Percentiles rank a stretch among this genome's conserved stretches.
Evolutionary conservation across 2,888 invertebrate species (phyloP).

Genomic region (Xanthorhoe designata): DNA sequence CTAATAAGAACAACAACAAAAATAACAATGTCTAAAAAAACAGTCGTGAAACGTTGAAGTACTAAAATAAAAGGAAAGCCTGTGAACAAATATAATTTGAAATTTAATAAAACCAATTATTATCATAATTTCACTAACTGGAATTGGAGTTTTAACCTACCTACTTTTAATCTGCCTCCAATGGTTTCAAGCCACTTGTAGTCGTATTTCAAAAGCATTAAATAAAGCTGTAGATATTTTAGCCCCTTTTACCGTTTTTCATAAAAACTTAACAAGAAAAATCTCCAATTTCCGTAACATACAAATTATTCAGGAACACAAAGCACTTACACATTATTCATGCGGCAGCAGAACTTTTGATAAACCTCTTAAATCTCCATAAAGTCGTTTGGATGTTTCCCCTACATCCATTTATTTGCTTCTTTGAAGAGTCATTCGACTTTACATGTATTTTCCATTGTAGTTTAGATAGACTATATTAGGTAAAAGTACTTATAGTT

Average conservation of each 20-base stretch:
- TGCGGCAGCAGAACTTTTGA: conserved; percentile 35
- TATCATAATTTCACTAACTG: no score
- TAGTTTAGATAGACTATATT: no score
- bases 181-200: not conserved
- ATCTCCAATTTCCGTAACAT: conserved; percentile 15
- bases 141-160: no score
- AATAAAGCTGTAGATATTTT: not conserved
- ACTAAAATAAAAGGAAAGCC: no score
- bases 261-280: conserved; percentile 7
- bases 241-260: not conserved
- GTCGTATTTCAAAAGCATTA: not conserved
- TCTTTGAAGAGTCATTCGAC: not conserved
- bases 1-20: no score
- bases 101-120: no score
- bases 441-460: conserved; percentile 11
- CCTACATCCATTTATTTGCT: conserved; percentile 20
- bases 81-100: no score
- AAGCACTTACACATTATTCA: conserved; percentile 32
- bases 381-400: conserved; percentile 35
- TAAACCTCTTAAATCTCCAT: conserved; percentile 35
- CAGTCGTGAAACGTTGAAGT: no score
- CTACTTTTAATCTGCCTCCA: no score
- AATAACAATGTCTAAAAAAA: no score
- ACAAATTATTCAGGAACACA: conserved; percentile 7
- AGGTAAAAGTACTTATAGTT: no score